Conservation (phyloP, 2,797 vertebrate genomes). For the Gymnodraco acuticeps region DNA sequence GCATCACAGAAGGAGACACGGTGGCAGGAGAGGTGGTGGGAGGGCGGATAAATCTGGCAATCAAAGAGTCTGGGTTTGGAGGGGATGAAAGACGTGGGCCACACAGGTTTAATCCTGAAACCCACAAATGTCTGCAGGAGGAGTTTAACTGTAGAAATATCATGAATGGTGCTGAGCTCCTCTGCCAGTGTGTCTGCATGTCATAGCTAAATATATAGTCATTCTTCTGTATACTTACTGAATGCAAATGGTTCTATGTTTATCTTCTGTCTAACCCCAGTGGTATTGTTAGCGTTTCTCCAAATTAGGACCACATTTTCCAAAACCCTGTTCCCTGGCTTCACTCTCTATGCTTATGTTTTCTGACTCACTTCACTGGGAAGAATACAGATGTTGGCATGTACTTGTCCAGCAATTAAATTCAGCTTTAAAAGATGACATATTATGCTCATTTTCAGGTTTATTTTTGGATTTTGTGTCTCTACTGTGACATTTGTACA, state of each 20-base stretch:
- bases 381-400: constrained; percentile 5
- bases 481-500: no score
- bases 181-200: constrained; percentile 2
- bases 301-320: constrained; percentile 1
- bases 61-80: constrained; percentile 64
- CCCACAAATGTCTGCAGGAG: constrained; percentile 39
- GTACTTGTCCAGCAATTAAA: background rate
- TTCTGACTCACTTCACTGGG: constrained; percentile 2
- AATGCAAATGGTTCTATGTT: background rate
- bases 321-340: background rate
- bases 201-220: background rate
- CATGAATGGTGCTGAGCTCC: background rate
- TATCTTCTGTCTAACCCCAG: background rate
- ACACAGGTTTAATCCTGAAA: constrained; percentile 67
- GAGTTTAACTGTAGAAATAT: constrained; percentile 11
- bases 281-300: background rate
- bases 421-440: background rate
- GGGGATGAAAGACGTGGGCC: constrained; percentile 66
- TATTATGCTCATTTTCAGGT: no score
- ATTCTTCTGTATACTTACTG: background rate
- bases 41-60: constrained; percentile 60
- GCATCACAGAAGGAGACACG: constrained; percentile 61
- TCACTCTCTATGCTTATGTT: background rate
- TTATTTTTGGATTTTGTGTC: no score
- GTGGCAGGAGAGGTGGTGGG: constrained; percentile 39